These are phyloP conservation scores for Chrysina gloriosa DNA, from an alignment of 2,888 invertebrate species.

Conservation along the genomic window DNA sequence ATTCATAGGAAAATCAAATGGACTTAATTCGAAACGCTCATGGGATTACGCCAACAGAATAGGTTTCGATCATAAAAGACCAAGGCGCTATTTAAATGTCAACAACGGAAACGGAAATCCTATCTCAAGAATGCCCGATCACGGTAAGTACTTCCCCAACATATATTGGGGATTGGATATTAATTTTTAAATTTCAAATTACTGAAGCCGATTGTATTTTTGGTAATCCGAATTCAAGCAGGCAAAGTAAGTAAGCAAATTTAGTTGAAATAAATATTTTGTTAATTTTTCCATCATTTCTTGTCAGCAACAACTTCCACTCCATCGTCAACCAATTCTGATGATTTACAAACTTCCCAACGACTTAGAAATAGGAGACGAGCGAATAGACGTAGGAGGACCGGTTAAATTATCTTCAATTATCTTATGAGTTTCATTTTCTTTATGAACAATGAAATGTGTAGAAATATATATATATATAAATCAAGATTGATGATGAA, in stretches of 20 bases:
- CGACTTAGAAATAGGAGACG: not conserved
- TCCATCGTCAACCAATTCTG: slow-evolving; percentile 6
- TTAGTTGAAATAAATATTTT: not conserved
- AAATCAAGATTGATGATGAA: too few relatives aligned
- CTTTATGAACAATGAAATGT: not conserved
- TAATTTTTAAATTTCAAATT: not conserved
- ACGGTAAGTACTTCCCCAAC: not conserved
- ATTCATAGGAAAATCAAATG: too few relatives aligned
- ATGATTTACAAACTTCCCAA: not conserved
- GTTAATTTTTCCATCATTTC: not conserved
- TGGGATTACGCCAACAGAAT: not conserved
- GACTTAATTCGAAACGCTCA: not conserved
- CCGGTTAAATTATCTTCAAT: not conserved
- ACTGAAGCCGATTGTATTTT: slow-evolving; percentile 17
- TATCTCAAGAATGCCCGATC: not conserved
- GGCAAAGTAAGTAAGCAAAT: slow-evolving; percentile 3
- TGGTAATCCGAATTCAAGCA: not conserved
- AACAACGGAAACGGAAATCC: not conserved
- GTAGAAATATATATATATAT: too few relatives aligned
- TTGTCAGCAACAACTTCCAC: slow-evolving; percentile 3
- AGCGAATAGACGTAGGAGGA: not conserved
- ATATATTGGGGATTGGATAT: not conserved
- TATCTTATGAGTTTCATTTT: not conserved
- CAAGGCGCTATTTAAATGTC: not conserved
- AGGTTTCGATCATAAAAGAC: not conserved